phyloP scores from a whole-genome alignment of 2,113 vertebrate species.

The Ivindomyrus marchei region DNA sequence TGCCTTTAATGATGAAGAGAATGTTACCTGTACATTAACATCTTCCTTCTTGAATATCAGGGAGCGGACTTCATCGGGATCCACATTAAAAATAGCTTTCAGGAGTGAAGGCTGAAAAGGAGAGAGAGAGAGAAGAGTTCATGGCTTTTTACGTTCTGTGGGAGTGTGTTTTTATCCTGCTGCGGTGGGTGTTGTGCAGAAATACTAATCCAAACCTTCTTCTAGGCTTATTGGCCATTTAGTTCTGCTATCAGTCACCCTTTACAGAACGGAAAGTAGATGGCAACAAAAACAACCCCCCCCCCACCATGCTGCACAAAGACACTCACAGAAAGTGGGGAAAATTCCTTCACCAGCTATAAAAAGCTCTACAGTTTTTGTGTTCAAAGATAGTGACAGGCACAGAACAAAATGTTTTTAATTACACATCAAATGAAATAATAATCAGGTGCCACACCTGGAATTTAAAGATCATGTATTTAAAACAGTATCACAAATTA shows the following conservation, averaged over 20 bases:
- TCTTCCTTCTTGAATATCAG: constrained; percentile 99
- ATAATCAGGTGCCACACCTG: not conserved
- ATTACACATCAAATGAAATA: not conserved
- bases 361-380: not conserved
- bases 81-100: constrained; percentile 98
- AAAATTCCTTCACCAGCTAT: not conserved
- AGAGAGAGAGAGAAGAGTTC: constrained; percentile 5
- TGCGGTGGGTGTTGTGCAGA: not conserved
- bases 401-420: not conserved
- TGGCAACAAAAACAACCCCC: not conserved
- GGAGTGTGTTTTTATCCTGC: not conserved
- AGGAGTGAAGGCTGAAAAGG: constrained; percentile 82
- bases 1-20: not conserved
- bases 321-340: not conserved
- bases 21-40: constrained; percentile 95
- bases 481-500: not conserved
- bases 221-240: not conserved
- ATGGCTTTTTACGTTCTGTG: not conserved
- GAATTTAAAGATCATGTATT: not conserved
- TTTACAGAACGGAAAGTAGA: not conserved
- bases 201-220: not conserved
- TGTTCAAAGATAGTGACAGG: not conserved
- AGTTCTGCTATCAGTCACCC: not conserved
- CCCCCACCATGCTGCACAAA: not conserved
- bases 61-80: constrained; percentile 94